Base-by-base conservation (phyloP, 2,888 invertebrate genomes). In the Melinaea marsaeus region DNA sequence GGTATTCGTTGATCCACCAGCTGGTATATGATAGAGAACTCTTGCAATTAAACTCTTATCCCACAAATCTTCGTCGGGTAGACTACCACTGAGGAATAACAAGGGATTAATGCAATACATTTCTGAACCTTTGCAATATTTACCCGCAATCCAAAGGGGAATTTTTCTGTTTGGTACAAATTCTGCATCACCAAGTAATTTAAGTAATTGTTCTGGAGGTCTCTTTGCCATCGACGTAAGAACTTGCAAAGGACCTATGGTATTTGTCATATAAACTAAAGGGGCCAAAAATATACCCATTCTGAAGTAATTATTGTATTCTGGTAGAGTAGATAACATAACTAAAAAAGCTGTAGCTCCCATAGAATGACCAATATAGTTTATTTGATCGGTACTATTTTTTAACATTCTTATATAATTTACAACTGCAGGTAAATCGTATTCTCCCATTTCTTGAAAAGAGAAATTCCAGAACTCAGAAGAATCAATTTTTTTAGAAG, bases 301-400 rank as follows among this genome's bases (percentile, higher is more conserved):
- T 69, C 81, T 79, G 13, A 88, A 74, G 66, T 79, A 78, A 9
- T 77, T 61, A 62, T 85, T 86, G 62, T 85, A 87, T 2, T 63
- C 61, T 2, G 84, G 85, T 4, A 62, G 54, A 0, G 76, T 75
- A 2, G 87, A 84, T 5, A 88, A 68, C 59, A 87, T 67, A 1
- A 84, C 82, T 62, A 87, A 67, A 33, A 87, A 75, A 0, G 81
- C 83, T 1, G 87, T 80, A 0, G 83, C 79, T 1, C 88, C 87
- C 85, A 88, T 85, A 0, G 88, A 88, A 65, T 88, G 86, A 2
- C 88, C 87, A 6, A 88, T 74, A 57, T 68, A 88, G 68, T 79
- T 80, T 3, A 88, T 83, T 3, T 78, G 69, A 0, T 78, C 72
- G 34, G 67, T 75, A 0, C 60, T 65, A 48, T 80, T 79, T 65